Percentiles rank a stretch among this genome's conserved stretches.
Evolutionary conservation across 2,113 vertebrate genomes (phyloP).

Genomic region (Coturnix japonica): DNA sequence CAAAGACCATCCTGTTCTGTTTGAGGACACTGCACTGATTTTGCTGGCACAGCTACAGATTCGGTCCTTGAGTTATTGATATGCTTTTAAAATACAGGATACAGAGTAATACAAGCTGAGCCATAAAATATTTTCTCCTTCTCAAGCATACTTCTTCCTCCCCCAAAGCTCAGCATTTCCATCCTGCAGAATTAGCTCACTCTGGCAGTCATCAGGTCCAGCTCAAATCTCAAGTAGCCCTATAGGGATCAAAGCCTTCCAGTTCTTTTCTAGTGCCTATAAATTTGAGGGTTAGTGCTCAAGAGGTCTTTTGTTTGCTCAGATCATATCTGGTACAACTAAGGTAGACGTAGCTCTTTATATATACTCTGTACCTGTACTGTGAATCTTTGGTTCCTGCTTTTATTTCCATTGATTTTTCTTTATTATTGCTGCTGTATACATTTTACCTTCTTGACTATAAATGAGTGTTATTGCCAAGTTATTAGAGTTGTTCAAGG

Average conservation of each 20-base stretch:
- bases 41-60: neutral
- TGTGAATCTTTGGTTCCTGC: neutral
- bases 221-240: neutral
- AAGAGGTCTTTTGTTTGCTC: neutral
- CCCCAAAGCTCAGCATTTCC: neutral
- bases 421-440: neutral
- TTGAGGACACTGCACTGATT: constrained; percentile 14
- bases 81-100: constrained; percentile 29
- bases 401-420: constrained; percentile 19
- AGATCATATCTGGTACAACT: neutral
- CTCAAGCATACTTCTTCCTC: neutral
- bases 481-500: neutral
- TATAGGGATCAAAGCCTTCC: neutral
- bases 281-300: neutral
- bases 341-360: neutral
- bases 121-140: neutral
- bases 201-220: neutral
- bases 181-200: neutral
- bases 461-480: neutral
- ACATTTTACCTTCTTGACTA: constrained; percentile 1
- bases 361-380: neutral
- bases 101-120: neutral
- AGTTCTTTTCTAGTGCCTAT: neutral
- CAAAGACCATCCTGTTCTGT: neutral
- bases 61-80: neutral